Evolutionary conservation across 2,888 invertebrate species (phyloP), one percentile per base, ranked within the genome.

Genomic region (Acronicta alni): DNA sequence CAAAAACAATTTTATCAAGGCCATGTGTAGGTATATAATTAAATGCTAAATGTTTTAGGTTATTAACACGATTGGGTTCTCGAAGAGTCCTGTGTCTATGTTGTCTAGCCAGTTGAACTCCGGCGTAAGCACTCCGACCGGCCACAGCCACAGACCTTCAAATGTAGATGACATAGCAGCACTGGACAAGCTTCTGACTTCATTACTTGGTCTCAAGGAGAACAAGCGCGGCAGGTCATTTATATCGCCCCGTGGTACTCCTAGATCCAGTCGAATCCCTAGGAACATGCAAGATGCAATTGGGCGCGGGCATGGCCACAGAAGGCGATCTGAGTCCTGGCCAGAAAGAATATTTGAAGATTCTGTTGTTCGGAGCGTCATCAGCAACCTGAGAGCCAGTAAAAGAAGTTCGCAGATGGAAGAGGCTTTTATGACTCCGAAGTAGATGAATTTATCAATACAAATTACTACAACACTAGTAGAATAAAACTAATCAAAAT

Each of bases 121-220:
- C 1, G 88, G 87, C 3, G 77, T 80, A 17, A 80, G 87, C 12
- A 87, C 93, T 7, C 89, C 92, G 18, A 66, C 62, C 15, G 75
- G 72, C 44, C 49, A 81, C 62, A 85, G 72, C 44, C 49, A 81
- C 62, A 85, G 80, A 61, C 68, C 69, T 38, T 92, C 95, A 0
- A 95, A 91, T 70, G 79, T 91, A 9, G 95, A 95, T 60, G 96
- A 96, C 73, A 94, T 96, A 35, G 96, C 95, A 26, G 94, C 95
- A 2, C 85, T 96, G 46, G 96, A 96, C 78, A 95, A 95, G 80
- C 89, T 96, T 17, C 92, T 96, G 12, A 95, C 95, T 20, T 95
- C 95, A 30, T 86, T 96, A 15, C 83, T 96, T 16, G 95, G 95
- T 32, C 88, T 95, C 10, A 94, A 91, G 57, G 89, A 94, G 17